phyloP scores from a whole-genome alignment of 2,888 invertebrate genomes.

The Crematogaster levior region DNA sequence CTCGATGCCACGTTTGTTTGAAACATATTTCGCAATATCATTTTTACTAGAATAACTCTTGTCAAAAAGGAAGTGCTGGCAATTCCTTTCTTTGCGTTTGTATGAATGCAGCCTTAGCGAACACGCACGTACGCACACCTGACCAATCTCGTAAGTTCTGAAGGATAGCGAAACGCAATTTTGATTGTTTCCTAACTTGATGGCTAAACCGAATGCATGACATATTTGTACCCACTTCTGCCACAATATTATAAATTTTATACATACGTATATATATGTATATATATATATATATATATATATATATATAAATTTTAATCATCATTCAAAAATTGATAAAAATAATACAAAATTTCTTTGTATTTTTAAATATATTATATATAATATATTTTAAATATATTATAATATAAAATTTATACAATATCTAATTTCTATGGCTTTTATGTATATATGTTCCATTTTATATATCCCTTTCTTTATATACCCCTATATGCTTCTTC shows the following conservation, averaged over 20 bases:
- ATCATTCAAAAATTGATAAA: too few species aligned
- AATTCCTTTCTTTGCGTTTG: not conserved
- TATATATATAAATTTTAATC: too few species aligned
- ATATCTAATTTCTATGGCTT: not conserved
- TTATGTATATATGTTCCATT: not conserved
- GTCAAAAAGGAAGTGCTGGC: not conserved
- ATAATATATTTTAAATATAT: too few species aligned
- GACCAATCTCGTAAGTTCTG: slow-evolving; percentile 50
- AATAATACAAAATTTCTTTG: not conserved
- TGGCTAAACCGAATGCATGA: slow-evolving; percentile 26
- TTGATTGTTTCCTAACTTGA: slow-evolving; percentile 17
- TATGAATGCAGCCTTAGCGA: slow-evolving; percentile 9
- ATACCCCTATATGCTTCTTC: not conserved
- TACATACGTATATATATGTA: too few species aligned
- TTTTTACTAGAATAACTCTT: not conserved
- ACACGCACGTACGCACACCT: slow-evolving; percentile 30
- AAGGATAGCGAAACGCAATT: slow-evolving; percentile 37
- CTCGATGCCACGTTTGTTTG: not conserved
- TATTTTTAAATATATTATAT: not conserved
- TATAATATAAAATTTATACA: not conserved
- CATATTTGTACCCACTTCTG: slow-evolving; percentile 35
- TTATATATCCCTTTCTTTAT: not conserved
- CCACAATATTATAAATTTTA: not conserved
- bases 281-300: too few species aligned
- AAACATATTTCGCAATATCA: not conserved